A percentile compares a stretch with the other conserved stretches of the same genome.
phyloP scores from a whole-genome alignment of 2,797 vertebrate species.

The Sphaeramia orbicularis region DNA sequence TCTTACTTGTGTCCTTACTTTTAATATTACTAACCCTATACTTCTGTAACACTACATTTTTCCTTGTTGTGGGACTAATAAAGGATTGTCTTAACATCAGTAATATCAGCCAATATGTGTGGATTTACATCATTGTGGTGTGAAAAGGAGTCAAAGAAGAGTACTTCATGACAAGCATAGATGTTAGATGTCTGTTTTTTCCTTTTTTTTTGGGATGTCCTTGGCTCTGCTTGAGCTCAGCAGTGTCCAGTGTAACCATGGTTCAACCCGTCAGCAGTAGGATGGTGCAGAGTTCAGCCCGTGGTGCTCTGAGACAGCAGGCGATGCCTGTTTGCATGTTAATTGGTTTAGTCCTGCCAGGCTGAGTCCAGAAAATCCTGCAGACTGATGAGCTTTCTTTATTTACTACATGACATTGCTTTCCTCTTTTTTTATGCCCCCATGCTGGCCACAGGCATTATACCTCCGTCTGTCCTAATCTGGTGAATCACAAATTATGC shows the following conservation, averaged over 20 bases:
- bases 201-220: slow-evolving; percentile 7
- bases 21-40: too few species aligned
- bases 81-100: too few species aligned
- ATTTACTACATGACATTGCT: slow-evolving; percentile 41
- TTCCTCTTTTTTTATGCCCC: slow-evolving; percentile 21
- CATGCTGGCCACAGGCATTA: too few species aligned
- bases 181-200: not conserved
- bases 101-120: too few species aligned
- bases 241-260: slow-evolving; percentile 41
- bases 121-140: not conserved
- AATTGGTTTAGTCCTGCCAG: slow-evolving; percentile 38
- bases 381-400: slow-evolving; percentile 48
- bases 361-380: slow-evolving; percentile 34
- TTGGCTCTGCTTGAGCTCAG: slow-evolving; percentile 10
- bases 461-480: too few species aligned
- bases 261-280: slow-evolving; percentile 26
- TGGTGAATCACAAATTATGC: too few species aligned
- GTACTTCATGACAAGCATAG: not conserved
- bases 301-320: slow-evolving; percentile 39
- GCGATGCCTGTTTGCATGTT: slow-evolving; percentile 52
- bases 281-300: slow-evolving; percentile 39
- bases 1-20: too few species aligned
- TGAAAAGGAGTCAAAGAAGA: not conserved
- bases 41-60: too few species aligned
- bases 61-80: too few species aligned